Evolutionary conservation across 2,113 vertebrate species (phyloP).

Genomic region (Nannobrachium achirus): DNA sequence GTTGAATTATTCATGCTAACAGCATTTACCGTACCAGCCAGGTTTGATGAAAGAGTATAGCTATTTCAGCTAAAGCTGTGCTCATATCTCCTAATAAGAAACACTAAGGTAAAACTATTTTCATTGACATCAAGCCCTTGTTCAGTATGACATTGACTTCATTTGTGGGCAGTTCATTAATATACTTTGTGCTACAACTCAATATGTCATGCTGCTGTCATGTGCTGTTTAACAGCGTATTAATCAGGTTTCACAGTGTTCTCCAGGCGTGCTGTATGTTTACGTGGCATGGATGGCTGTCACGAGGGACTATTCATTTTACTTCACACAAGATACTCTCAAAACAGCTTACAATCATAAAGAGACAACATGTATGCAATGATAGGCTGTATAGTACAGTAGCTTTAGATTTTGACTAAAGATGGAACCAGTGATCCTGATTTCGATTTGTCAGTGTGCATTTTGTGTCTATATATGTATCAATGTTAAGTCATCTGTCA

Average conservation of each 20-base stretch:
- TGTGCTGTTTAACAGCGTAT: constrained; percentile 5
- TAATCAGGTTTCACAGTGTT: constrained; percentile 28
- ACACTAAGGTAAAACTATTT: constrained; percentile 12
- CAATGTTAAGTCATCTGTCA: constrained; percentile 17
- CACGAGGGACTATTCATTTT: background rate
- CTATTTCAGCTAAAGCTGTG: constrained; percentile 50
- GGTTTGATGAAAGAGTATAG: constrained; percentile 56
- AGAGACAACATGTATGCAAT: background rate
- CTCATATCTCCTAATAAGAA: constrained; percentile 17
- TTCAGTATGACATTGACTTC: constrained; percentile 18
- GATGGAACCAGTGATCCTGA: background rate
- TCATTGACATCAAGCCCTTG: constrained; percentile 1
- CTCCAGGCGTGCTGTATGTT: background rate
- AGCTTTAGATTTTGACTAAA: too few species aligned
- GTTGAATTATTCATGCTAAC: constrained; percentile 71
- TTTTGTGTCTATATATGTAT: constrained; percentile 3
- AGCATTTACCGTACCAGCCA: constrained; percentile 47
- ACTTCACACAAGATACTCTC: background rate
- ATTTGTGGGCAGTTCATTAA: constrained; percentile 31
- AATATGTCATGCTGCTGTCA: constrained; percentile 30
- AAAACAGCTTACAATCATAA: background rate
- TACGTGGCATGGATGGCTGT: background rate
- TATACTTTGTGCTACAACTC: constrained; percentile 17
- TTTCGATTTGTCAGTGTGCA: too few species aligned
- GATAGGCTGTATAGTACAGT: background rate